Evolutionary conservation across 2,797 vertebrate species (phyloP).

Genomic region (Sebastes cheni): DNA sequence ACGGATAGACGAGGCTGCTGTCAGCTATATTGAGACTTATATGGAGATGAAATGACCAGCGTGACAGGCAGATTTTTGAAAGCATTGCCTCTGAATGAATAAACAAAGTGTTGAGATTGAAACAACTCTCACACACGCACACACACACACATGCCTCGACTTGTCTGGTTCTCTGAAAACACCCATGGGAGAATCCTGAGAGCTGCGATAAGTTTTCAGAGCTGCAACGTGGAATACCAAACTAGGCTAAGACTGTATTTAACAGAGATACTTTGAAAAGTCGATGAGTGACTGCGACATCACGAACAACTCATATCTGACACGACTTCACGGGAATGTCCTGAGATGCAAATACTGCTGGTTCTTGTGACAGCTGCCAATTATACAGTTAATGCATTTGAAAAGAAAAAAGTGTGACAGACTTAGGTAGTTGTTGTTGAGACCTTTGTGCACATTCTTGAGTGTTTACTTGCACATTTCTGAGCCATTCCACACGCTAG

Average conservation of each 20-base stretch:
- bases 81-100: conserved; percentile 22
- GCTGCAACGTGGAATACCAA: conserved; percentile 30
- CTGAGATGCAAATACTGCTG: conserved; percentile 14
- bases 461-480: neutral
- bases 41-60: conserved; percentile 32
- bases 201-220: conserved; percentile 37
- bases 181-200: conserved; percentile 40
- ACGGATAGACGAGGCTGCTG: conserved; percentile 6
- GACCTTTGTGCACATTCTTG: neutral
- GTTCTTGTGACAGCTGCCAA: conserved; percentile 21
- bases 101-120: conserved; percentile 40
- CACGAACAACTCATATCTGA: conserved; percentile 6
- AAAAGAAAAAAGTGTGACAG: conserved; percentile 2
- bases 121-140: neutral
- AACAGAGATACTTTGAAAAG: conserved; percentile 39
- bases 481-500: neutral
- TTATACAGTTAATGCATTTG: neutral
- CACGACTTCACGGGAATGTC: conserved; percentile 9
- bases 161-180: conserved; percentile 49
- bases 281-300: conserved; percentile 38
- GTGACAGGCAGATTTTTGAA: conserved; percentile 22
- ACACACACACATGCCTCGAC: conserved; percentile 19
- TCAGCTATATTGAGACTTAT: conserved; percentile 29
- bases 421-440: neutral
- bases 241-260: conserved; percentile 52